Percentiles rank a stretch among this genome's conserved stretches.
Evolutionary conservation across 2,113 vertebrate species (phyloP).

Genomic region (Syngnathus typhle): DNA sequence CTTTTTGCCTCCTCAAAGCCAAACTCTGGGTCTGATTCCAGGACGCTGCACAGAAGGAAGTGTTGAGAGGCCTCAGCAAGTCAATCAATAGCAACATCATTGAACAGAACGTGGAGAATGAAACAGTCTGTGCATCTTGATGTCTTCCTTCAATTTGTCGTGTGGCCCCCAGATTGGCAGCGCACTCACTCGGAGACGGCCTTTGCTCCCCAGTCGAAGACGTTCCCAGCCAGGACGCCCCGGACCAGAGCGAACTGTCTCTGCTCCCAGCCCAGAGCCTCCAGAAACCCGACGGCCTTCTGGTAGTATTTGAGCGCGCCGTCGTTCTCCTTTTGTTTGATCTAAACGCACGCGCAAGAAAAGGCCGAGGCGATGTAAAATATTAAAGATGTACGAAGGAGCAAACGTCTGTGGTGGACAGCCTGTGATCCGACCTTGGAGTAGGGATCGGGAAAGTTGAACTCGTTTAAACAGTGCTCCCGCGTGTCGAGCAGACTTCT

Average conservation of each 20-base stretch:
- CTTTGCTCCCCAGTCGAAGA: conserved; percentile 98
- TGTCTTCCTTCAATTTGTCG: too few species aligned
- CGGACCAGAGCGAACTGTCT: conserved; percentile 89
- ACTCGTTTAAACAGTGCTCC: conserved; percentile 97
- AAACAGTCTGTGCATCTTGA: background rate
- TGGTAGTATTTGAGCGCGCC: conserved; percentile 84
- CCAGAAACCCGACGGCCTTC: conserved; percentile 79
- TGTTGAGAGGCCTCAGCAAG: background rate
- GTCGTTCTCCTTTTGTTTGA: conserved; percentile 94
- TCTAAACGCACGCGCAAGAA: conserved; percentile 62
- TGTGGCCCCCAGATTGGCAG: too few species aligned
- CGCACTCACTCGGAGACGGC: conserved; percentile 91
- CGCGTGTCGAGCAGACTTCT: conserved; percentile 94
- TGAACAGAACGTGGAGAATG: too few species aligned
- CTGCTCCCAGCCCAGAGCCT: conserved; percentile 87
- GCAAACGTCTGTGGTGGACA: conserved; percentile 17
- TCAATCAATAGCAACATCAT: background rate
- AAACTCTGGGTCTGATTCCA: conserved; percentile 90
- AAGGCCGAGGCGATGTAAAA: background rate
- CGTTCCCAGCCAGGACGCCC: conserved; percentile 92
- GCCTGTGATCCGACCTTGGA: conserved; percentile 81
- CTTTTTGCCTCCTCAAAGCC: conserved; percentile 93
- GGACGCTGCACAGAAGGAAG: conserved; percentile 71
- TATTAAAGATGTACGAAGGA: background rate
- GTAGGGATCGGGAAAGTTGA: conserved; percentile 97